Percentiles rank a stretch among this genome's conserved stretches.
These are phyloP conservation scores for Tuta absoluta DNA, from an alignment of 2,888 invertebrate genomes.

Conservation along the genomic window DNA sequence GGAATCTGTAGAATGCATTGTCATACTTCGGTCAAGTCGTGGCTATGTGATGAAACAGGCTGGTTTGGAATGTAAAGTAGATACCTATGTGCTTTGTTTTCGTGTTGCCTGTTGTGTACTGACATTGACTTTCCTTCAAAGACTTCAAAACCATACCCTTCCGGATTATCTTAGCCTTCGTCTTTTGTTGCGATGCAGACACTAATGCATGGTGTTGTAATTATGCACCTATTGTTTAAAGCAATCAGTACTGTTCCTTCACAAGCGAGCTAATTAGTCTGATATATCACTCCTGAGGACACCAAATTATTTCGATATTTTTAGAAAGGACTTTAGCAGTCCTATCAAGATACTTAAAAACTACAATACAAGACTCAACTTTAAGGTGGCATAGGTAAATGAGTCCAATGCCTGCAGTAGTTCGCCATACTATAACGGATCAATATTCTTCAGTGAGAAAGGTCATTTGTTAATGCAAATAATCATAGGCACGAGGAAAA, in stretches of 20 bases:
- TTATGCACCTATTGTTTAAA: conserved; percentile 31
- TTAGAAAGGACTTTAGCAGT: conserved; percentile 30
- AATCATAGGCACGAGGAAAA: not conserved
- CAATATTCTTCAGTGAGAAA: conserved; percentile 8
- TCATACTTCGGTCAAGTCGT: conserved; percentile 48
- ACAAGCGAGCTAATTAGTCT: conserved; percentile 53
- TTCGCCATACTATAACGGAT: not conserved
- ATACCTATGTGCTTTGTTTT: conserved; percentile 50
- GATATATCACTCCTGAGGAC: conserved; percentile 40
- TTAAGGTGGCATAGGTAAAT: not conserved
- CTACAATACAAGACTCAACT: not conserved
- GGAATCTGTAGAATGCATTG: conserved; percentile 42
- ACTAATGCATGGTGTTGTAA: conserved; percentile 41
- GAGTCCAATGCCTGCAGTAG: too few relatives aligned
- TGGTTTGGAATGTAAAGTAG: conserved; percentile 46
- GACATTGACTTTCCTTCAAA: conserved; percentile 25
- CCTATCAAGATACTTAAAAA: not conserved
- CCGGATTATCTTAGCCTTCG: conserved; percentile 5
- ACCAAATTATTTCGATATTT: conserved; percentile 38
- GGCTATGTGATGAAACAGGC: conserved; percentile 43
- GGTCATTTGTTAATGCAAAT: conserved; percentile 12
- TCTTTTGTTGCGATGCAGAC: conserved; percentile 2
- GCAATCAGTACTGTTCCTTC: conserved; percentile 54
- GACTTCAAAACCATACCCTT: conserved; percentile 16
- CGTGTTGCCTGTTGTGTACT: conserved; percentile 29